phyloP scores from a whole-genome alignment of 1,140 invertebrate species.

The Coptotermes formosanus region DNA sequence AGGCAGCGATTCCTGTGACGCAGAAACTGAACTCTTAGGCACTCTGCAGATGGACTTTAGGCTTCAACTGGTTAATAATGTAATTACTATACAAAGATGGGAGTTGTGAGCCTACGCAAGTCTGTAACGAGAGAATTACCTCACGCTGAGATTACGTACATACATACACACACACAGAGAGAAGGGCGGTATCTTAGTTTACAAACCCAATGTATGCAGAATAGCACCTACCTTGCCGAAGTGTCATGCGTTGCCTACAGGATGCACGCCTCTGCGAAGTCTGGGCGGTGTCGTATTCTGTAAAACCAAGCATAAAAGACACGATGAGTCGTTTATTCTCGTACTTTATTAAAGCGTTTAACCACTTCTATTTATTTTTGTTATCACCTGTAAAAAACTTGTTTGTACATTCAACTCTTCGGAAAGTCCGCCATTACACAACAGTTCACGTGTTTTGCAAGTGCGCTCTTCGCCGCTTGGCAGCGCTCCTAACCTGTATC shows the following conservation, averaged over 20 bases:
- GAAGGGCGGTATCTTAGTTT: background rate
- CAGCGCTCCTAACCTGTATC: background rate
- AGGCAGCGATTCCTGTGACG: too few species aligned
- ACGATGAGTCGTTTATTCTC: background rate
- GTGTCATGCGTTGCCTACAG: background rate
- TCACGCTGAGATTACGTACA: background rate
- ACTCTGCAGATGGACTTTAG: too few species aligned
- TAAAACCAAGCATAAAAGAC: background rate
- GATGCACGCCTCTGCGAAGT: background rate
- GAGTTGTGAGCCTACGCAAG: background rate
- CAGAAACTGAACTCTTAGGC: too few species aligned
- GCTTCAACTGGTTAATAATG: background rate
- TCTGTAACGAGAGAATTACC: background rate
- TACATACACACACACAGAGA: background rate
- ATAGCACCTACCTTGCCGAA: background rate
- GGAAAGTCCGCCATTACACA: background rate
- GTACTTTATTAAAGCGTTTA: background rate
- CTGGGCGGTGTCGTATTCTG: background rate
- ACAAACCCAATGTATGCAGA: background rate
- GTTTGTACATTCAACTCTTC: background rate
- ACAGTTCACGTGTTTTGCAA: background rate
- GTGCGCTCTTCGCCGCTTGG: background rate
- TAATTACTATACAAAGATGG: background rate
- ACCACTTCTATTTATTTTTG: background rate
- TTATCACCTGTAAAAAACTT: background rate